Conservation (phyloP, 1,140 invertebrate species). For the Drosophila quadrilineata region DNA sequence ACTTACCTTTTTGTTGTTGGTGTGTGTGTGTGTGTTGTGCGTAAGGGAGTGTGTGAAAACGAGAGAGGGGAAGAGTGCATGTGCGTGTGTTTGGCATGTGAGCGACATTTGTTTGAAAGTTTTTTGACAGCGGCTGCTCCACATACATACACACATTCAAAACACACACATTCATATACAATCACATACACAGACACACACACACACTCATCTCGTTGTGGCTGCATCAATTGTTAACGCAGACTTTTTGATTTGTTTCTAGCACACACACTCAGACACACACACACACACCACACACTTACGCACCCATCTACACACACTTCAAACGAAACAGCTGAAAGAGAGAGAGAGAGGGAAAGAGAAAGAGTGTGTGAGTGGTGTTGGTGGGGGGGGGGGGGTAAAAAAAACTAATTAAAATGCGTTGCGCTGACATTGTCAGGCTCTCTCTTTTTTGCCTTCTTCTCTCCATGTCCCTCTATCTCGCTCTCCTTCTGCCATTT, state of each 20-base stretch:
- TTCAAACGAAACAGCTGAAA: constrained; percentile 12
- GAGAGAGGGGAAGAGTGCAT: too few species aligned
- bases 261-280: constrained; percentile 9
- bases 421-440: constrained; percentile 57
- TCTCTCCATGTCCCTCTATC: neutral
- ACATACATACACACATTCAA: constrained; percentile 33
- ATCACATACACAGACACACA: constrained; percentile 4
- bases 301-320: constrained; percentile 11
- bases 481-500: neutral
- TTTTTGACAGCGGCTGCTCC: constrained; percentile 58
- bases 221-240: constrained; percentile 56
- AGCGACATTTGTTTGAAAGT: constrained; percentile 76
- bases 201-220: neutral
- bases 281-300: neutral
- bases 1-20: constrained; percentile 48
- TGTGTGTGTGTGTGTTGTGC: constrained; percentile 8
- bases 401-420: constrained; percentile 75
- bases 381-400: too few species aligned
- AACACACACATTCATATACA: constrained; percentile 11
- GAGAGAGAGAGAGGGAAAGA: too few species aligned
- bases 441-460: neutral
- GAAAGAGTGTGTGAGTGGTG: too few species aligned
- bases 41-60: constrained; percentile 1
- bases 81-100: constrained; percentile 64
- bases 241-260: constrained; percentile 60